Conservation (phyloP, 2,888 invertebrate species). For the Dolomedes plantarius region DNA sequence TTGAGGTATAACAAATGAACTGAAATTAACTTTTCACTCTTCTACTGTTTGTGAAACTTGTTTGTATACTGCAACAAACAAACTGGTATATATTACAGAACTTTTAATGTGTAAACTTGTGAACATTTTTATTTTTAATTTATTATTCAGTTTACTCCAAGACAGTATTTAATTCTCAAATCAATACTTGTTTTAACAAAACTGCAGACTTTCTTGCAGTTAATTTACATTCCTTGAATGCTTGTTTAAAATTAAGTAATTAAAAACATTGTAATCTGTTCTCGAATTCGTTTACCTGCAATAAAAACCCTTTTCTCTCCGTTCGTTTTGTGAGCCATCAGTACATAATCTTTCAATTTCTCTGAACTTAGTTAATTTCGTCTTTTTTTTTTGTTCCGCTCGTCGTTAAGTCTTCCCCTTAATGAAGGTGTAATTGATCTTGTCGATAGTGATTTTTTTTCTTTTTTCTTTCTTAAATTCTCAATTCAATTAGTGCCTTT, state of each 20-base stretch:
- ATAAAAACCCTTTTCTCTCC: neutral
- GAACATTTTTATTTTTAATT: too few species aligned
- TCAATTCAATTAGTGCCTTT: slow-evolving; percentile 38
- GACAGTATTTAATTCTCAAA: too few species aligned
- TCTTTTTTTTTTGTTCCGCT: neutral
- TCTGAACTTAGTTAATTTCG: slow-evolving; percentile 13
- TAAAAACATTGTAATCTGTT: neutral
- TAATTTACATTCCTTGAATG: neutral
- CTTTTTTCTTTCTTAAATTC: slow-evolving; percentile 5
- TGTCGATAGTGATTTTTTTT: slow-evolving; percentile 27
- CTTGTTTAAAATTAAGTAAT: neutral
- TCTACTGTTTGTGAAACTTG: too few species aligned
- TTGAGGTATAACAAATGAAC: too few species aligned
- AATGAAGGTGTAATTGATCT: slow-evolving; percentile 51
- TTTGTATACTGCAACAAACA: too few species aligned
- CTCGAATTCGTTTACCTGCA: neutral
- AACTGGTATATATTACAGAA: too few species aligned
- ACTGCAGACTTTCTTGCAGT: neutral
- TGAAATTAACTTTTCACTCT: too few species aligned
- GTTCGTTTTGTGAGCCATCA: neutral
- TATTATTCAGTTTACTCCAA: too few species aligned
- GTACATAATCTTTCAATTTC: slow-evolving; percentile 18
- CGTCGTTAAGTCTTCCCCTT: slow-evolving; percentile 26
- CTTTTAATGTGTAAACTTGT: too few species aligned
- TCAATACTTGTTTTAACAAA: neutral